Conservation (phyloP, 1,140 invertebrate species). For the Ptiloglossa arizonensis region DNA sequence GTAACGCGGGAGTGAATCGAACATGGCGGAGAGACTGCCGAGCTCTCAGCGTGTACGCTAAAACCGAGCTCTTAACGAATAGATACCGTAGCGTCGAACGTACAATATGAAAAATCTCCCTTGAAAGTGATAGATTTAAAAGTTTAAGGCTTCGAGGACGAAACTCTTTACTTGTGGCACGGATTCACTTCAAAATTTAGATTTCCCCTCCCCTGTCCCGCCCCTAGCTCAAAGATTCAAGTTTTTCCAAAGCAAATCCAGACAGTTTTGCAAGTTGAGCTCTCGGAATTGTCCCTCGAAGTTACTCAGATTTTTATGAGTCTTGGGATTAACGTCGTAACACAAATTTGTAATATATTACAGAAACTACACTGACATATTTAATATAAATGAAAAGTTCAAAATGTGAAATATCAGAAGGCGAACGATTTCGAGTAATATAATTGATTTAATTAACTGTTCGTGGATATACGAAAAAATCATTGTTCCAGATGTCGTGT, state of each 20-base stretch:
- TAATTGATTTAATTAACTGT: slow-evolving; percentile 14
- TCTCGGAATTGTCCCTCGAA: neutral
- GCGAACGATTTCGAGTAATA: neutral
- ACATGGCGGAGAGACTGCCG: too few species aligned
- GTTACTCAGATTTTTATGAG: neutral
- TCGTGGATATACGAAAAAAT: neutral
- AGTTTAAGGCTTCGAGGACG: neutral
- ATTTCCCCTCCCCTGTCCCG: too few species aligned
- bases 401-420: neutral
- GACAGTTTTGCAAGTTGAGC: neutral
- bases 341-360: slow-evolving; percentile 32
- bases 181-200: too few species aligned
- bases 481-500: neutral
- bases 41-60: too few species aligned
- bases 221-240: too few species aligned
- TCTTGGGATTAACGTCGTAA: slow-evolving; percentile 20
- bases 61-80: too few species aligned
- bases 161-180: too few species aligned
- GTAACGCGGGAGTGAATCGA: too few species aligned
- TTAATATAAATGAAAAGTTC: slow-evolving; percentile 8
- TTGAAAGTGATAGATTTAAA: neutral
- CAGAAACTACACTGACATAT: neutral
- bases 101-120: neutral
- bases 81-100: too few species aligned
- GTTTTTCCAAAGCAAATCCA: neutral